Percentiles rank a stretch among this genome's conserved stretches.
Conservation (phyloP, 2,113 vertebrate genomes). For the Tylochromis polylepis region DNA sequence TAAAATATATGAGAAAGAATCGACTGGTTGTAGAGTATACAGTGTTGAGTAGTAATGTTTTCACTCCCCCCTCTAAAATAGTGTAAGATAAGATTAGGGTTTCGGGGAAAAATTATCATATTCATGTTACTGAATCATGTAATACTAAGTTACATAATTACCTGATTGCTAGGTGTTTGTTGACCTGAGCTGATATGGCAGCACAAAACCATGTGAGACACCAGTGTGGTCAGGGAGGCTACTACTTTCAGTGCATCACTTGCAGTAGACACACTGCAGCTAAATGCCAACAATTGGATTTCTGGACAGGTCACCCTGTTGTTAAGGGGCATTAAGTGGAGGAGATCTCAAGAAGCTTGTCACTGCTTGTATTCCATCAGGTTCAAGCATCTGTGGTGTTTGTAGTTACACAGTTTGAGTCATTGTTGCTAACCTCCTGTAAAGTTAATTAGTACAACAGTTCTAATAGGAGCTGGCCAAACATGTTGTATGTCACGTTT, state of each 20-base stretch:
- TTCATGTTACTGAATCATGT: not conserved
- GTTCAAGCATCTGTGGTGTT: not conserved
- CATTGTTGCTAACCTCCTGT: not conserved
- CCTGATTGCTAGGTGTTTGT: not conserved
- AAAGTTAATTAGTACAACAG: not conserved
- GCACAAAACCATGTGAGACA: not conserved
- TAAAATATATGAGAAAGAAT: not conserved
- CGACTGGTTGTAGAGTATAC: not conserved
- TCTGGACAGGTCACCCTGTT: not conserved
- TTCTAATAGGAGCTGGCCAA: not conserved
- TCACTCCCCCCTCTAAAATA: not conserved
- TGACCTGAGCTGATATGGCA: not conserved
- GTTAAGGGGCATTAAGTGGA: not conserved
- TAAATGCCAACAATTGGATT: not conserved
- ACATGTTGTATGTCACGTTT: not conserved
- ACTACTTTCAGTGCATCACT: not conserved
- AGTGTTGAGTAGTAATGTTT: not conserved
- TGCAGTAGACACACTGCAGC: not conserved
- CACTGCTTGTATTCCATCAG: not conserved
- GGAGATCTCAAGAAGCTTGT: not conserved
- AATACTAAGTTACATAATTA: not conserved
- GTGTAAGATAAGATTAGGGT: not conserved
- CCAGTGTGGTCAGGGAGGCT: not conserved
- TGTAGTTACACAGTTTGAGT: not conserved
- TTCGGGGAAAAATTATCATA: accelerated